phyloP scores from a whole-genome alignment of 92 coral and sea anemone species.

The Phenganax stokvisi region DNA sequence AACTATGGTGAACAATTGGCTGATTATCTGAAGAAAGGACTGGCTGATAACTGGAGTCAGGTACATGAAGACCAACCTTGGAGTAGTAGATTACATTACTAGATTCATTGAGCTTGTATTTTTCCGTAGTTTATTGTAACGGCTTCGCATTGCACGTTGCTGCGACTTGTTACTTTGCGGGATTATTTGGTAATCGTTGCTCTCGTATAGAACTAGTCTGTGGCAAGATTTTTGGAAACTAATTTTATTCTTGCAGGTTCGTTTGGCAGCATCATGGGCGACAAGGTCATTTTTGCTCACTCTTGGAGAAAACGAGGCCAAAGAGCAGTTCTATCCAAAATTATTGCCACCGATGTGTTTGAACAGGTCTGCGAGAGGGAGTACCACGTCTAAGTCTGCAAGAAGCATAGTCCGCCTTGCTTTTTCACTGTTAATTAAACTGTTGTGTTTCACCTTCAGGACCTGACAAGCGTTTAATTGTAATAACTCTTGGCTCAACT shows the following conservation, averaged over 20 bases:
- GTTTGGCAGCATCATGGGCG: constrained; percentile 89
- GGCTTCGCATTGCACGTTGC: too few relatives aligned
- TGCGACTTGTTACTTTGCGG: too few relatives aligned
- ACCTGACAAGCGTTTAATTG: neutral
- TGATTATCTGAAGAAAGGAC: constrained; percentile 73
- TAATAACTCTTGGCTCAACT: neutral
- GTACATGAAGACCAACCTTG: constrained; percentile 34
- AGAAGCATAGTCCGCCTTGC: too few relatives aligned
- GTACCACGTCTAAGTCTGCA: neutral
- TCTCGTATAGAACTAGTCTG: too few relatives aligned
- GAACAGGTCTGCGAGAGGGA: constrained; percentile 61
- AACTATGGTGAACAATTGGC: constrained; percentile 66
- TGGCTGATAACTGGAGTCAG: constrained; percentile 99
- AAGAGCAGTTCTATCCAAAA: constrained; percentile 76
- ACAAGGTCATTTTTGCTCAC: constrained; percentile 91
- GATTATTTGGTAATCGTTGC: too few relatives aligned
- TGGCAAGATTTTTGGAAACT: too few relatives aligned
- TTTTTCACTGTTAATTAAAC: too few relatives aligned
- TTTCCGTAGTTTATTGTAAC: too few relatives aligned
- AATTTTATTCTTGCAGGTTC: constrained; percentile 55
- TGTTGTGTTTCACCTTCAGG: neutral
- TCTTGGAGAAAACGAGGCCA: constrained; percentile 64
- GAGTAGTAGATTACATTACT: too few relatives aligned
- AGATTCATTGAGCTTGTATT: too few relatives aligned
- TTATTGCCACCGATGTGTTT: constrained; percentile 95